Conservation (phyloP, 2,888 invertebrate species). For the Artemia sp. region DNA sequence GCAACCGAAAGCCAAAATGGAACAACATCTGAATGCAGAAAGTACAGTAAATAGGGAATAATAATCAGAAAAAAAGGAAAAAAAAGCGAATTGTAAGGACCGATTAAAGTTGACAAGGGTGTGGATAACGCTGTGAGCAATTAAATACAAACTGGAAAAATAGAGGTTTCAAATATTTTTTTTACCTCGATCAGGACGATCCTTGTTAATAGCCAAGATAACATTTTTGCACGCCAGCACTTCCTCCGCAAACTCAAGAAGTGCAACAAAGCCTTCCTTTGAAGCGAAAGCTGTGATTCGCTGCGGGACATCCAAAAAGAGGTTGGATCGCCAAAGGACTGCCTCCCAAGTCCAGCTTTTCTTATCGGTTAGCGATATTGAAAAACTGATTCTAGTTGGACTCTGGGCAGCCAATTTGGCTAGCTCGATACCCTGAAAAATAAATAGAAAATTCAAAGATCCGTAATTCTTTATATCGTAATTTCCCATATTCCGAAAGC, state of each 20-base stretch:
- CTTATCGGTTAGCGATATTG: slow-evolving; percentile 57
- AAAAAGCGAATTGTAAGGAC: not conserved
- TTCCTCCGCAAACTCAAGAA: slow-evolving; percentile 90
- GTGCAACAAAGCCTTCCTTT: slow-evolving; percentile 81
- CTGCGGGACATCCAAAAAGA: slow-evolving; percentile 76
- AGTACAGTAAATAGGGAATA: not conserved
- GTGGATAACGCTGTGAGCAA: not conserved
- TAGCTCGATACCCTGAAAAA: slow-evolving; percentile 35
- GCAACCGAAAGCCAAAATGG: not conserved
- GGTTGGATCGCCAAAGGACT: slow-evolving; percentile 52
- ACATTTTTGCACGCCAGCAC: slow-evolving; percentile 63
- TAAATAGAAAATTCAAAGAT: not conserved
- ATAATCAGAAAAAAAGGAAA: slow-evolving; percentile 8
- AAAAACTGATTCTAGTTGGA: slow-evolving; percentile 53
- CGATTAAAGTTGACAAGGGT: not conserved
- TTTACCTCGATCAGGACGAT: slow-evolving; percentile 55
- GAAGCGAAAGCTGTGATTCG: slow-evolving; percentile 74
- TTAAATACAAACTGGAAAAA: slow-evolving; percentile 16
- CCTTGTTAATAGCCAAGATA: slow-evolving; percentile 61
- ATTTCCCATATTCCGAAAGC: no score
- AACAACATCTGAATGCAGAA: not conserved
- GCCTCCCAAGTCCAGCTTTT: slow-evolving; percentile 69
- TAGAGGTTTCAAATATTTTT: slow-evolving; percentile 15
- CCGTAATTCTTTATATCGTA: no score
- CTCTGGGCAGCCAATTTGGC: slow-evolving; percentile 43